These are phyloP conservation scores for Dromococcyx pavoninus DNA, from an alignment of 2,797 vertebrate genomes.

Conservation along the genomic window DNA sequence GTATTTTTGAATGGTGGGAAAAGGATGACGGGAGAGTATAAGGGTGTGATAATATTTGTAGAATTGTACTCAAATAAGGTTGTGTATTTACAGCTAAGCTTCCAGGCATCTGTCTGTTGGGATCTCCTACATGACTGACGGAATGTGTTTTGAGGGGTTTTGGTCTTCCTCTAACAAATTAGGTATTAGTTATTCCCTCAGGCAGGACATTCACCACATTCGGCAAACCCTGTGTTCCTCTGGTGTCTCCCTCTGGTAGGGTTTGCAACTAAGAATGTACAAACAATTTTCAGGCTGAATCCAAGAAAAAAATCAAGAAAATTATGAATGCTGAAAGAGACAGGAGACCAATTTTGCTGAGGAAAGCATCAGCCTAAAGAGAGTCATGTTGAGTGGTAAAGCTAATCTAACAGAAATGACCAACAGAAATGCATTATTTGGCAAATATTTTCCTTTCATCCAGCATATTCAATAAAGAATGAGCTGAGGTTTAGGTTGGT, in stretches of 20 bases:
- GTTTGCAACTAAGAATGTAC: conserved; percentile 24
- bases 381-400: not conserved
- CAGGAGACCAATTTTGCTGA: not conserved
- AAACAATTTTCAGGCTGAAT: not conserved
- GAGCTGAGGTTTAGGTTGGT: not conserved
- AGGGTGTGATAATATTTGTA: not conserved
- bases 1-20: not conserved
- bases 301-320: conserved; percentile 34
- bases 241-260: conserved; percentile 16
- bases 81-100: not conserved
- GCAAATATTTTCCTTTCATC: not conserved
- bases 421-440: not conserved
- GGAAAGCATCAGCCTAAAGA: not conserved
- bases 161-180: conserved; percentile 1
- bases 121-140: not conserved
- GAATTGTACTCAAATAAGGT: not conserved
- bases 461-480: not conserved
- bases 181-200: conserved; percentile 13
- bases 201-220: not conserved
- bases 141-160: not conserved
- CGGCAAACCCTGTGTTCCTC: conserved; percentile 1
- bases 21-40: conserved; percentile 22
- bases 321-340: not conserved
- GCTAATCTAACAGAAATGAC: not conserved
- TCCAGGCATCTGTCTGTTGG: not conserved